Conservation (phyloP, 1,140 invertebrate species). For the Contarinia nasturtii region DNA sequence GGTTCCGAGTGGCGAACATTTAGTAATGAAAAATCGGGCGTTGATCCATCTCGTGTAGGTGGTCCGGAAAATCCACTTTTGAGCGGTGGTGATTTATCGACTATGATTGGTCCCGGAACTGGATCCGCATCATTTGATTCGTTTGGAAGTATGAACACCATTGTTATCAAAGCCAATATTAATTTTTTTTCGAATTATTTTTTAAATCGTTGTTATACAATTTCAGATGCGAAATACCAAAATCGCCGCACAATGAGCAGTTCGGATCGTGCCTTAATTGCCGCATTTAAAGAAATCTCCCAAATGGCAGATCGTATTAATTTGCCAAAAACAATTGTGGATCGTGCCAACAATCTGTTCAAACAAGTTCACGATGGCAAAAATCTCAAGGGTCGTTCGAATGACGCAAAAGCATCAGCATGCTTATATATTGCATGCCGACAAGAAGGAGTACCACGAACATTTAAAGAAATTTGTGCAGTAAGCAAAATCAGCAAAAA, state of each 20-base stretch:
- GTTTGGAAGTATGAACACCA: constrained; percentile 36
- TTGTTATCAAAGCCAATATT: background rate
- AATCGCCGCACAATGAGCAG: constrained; percentile 84
- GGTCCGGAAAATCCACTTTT: constrained; percentile 88
- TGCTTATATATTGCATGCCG: constrained; percentile 98
- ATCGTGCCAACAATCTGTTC: constrained; percentile 88
- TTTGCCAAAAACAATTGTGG: constrained; percentile 84
- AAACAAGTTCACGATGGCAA: constrained; percentile 98
- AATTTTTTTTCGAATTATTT: background rate
- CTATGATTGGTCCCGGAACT: constrained; percentile 85
- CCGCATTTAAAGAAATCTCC: constrained; percentile 91
- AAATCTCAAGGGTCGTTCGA: constrained; percentile 82
- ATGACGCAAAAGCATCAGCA: constrained; percentile 96
- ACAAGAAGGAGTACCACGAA: constrained; percentile 94
- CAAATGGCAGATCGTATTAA: constrained; percentile 97
- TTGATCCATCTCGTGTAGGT: constrained; percentile 98
- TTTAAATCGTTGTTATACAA: no score
- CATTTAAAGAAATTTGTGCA: constrained; percentile 98
- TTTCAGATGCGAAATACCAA: constrained; percentile 66
- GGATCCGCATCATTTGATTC: constrained; percentile 60
- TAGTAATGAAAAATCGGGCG: constrained; percentile 91
- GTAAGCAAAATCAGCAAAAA: constrained; percentile 98
- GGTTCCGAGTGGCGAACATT: constrained; percentile 99
- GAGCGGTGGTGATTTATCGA: constrained; percentile 90
- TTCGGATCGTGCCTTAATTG: constrained; percentile 83